phyloP scores from a whole-genome alignment of 35 echinoderm and acorn worm species.

The Ophioderma brevispina region DNA sequence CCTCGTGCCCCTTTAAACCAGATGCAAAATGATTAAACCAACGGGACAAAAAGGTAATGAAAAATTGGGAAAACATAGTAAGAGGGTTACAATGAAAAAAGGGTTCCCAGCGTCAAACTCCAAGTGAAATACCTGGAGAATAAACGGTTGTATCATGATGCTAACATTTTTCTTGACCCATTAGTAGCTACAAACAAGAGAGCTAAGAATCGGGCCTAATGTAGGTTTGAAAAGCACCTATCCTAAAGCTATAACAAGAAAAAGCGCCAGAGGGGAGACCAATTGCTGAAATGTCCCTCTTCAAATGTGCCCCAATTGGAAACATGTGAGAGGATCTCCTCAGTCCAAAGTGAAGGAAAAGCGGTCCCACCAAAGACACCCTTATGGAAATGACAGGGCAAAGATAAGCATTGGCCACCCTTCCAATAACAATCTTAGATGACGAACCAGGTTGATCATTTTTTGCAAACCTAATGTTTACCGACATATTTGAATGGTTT shows the following conservation, averaged over 20 bases:
- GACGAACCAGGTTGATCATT: background rate
- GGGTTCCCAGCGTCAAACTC: too few relatives aligned
- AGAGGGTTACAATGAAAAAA: too few relatives aligned
- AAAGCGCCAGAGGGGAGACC: background rate
- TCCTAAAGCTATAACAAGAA: background rate
- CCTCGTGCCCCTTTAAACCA: too few relatives aligned
- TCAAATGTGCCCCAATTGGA: background rate
- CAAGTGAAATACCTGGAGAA: too few relatives aligned
- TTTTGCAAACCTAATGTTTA: background rate
- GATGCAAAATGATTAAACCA: too few relatives aligned
- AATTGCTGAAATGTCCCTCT: background rate
- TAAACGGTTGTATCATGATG: too few relatives aligned
- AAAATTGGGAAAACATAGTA: too few relatives aligned
- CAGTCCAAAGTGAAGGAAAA: background rate
- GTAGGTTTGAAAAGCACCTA: too few relatives aligned
- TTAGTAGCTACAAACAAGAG: too few relatives aligned
- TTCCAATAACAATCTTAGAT: background rate
- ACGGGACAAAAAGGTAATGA: too few relatives aligned
- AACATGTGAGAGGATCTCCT: background rate
- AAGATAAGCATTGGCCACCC: background rate
- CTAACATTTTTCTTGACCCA: too few relatives aligned
- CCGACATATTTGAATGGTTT: background rate
- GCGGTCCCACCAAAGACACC: background rate
- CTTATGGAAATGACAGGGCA: background rate
- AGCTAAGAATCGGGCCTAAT: too few relatives aligned